Evolutionary conservation across 2,113 vertebrate species (phyloP), one percentile per base, ranked within the genome.

Genomic region (Plecturocebus donacophilus): DNA sequence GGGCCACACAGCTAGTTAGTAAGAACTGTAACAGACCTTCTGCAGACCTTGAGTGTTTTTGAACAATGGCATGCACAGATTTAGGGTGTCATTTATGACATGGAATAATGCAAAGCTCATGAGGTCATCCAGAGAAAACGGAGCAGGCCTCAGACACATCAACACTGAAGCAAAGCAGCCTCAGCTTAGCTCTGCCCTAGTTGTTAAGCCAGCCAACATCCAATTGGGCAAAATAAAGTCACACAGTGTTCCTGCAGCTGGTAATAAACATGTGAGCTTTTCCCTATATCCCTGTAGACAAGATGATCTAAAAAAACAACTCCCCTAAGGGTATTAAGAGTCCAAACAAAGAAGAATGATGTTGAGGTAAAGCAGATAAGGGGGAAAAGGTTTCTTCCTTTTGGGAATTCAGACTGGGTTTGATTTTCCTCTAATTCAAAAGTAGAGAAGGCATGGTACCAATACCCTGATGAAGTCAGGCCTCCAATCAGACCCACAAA

Each of bases 141-240:
- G 61, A 92, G 42, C 71, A 32, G 8, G 54, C 54, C 58, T 25
- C 47, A 45, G 49, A 42, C 38, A 27, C 76, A 35, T 35, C 10
- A 6, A 47, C n/a, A 30, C 80, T 75, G n/a, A 23, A 23, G 42
- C 68, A 76, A n/a, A 58, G 32, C 58, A 80, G 42, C 23, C 40
- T 47, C 56, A 11, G 10, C 61, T n/a, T 16, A 83, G 66, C 90
- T 79, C 70, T 95, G 92, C 40, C 87, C 97, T 90, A 47, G 4
- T 87, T 90, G 71, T 61, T 54, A 76, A 94, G n/a, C 52, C 93
- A 96, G 68, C 75, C 84, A 71, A 87, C 87, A 68, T 12, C 80
- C 87, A 79, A 12, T 7, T 45, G 68, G 82, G 80, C 21, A 83
- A 82, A 90, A 91, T n/a, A 73, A 54, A 96, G 83, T 92, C 84